phyloP scores from a whole-genome alignment of 2,888 invertebrate species.

The Liodrosophila aerea region DNA sequence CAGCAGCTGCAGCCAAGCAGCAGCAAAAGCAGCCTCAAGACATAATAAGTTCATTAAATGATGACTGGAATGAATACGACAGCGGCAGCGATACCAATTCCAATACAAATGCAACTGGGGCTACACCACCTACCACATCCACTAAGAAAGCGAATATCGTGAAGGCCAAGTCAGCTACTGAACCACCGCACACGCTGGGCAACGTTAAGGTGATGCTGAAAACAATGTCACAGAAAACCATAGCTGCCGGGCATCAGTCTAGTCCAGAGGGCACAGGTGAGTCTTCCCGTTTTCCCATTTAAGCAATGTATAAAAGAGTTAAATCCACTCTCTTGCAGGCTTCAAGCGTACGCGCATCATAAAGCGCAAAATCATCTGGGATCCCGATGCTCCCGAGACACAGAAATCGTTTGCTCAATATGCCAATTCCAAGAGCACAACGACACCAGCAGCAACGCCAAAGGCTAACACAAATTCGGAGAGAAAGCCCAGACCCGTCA shows the following conservation, averaged over 20 bases:
- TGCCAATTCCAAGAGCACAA: conserved; percentile 63
- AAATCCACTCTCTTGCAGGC: conserved; percentile 50
- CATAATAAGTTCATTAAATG: conserved; percentile 76
- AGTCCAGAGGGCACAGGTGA: conserved; percentile 27
- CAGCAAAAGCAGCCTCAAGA: conserved; percentile 43
- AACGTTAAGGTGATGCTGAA: conserved; percentile 45
- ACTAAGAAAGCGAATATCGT: conserved; percentile 30
- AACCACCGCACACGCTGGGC: conserved; percentile 10
- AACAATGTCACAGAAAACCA: conserved; percentile 12
- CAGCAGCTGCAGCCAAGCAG: conserved; percentile 38
- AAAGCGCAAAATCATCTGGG: conserved; percentile 89
- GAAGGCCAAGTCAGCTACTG: conserved; percentile 28
- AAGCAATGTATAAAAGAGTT: too few relatives aligned
- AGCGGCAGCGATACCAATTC: conserved; percentile 36
- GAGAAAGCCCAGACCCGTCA: conserved; percentile 61
- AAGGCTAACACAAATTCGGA: neutral
- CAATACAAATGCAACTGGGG: conserved; percentile 9
- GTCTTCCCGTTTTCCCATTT: too few relatives aligned
- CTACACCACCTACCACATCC: too few relatives aligned
- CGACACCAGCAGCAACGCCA: conserved; percentile 1
- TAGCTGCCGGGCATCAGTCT: conserved; percentile 1
- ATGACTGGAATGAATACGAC: conserved; percentile 82
- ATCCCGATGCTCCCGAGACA: conserved; percentile 84
- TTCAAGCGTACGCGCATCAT: conserved; percentile 84
- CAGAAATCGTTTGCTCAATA: conserved; percentile 76